Evolutionary conservation across 1,140 invertebrate species (phyloP), one percentile per base, ranked within the genome.

Genomic region (Aradophagus sp.): DNA sequence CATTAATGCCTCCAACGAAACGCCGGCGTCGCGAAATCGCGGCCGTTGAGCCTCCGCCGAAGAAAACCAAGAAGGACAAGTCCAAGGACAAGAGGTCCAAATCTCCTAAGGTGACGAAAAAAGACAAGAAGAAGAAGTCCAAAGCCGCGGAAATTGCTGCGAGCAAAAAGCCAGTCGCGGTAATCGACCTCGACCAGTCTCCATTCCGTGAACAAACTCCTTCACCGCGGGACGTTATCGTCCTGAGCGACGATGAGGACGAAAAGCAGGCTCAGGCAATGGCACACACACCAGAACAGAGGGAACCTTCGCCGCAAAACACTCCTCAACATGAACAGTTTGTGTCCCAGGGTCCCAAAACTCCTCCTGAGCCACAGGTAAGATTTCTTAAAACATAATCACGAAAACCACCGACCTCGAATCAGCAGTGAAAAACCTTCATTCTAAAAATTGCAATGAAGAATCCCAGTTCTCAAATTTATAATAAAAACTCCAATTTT

Each of bases 171-270:
- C 93, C 93, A 1, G 91, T 94, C 10, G 93, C 93, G 2, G 92
- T 95, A 23, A 95, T 95, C 45, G 93, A 95, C 84, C 83, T 95
- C 38, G 93, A 94, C 74, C 88, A 91, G 44, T 94, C 93, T n/a
- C 93, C 93, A 0, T 94, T 93, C 79, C 88, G 91, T 68, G 93
- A 93, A 75, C 87, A 93, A 47, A 91, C 90, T 4, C 91, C 92
- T 1, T 93, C 93, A 11, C 93, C 93, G 0, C 88, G 90, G 48
- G 92, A 94, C 76, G 88, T 95, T 0, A 95, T 95, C 75, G 89
- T 95, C 15, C 84, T 95, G 1, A 94, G 92, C 44, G 93, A 95
- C 76, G 93, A 92, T 75, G 93, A 93, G 31, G 90, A 91, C 63
- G 89, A 79, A 1, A 82, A 83, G 32, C 80, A 81, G 13, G 78